Evolutionary conservation across 2,797 vertebrate species (phyloP).

Genomic region (Novumbra hubbsi): DNA sequence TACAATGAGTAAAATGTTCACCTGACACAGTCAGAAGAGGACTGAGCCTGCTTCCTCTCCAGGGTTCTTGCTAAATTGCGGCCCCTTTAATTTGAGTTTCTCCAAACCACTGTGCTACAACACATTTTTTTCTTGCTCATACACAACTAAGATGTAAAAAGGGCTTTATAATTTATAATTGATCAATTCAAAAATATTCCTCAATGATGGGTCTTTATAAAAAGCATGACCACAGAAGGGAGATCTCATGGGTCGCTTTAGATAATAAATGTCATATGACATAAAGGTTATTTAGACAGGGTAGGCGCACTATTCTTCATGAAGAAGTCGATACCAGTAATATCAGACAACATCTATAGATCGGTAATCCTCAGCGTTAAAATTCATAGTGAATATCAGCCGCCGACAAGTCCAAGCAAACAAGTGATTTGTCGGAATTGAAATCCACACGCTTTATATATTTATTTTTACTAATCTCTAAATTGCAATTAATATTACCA

Average conservation of each 20-base stretch:
- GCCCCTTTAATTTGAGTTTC: no score
- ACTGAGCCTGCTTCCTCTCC: no score
- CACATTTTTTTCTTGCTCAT: no score
- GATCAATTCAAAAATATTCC: slow-evolving; percentile 3
- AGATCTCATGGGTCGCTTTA: slow-evolving; percentile 1
- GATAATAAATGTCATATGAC: slow-evolving; percentile 15
- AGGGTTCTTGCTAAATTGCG: no score
- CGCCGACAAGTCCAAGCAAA: background rate
- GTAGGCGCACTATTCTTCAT: slow-evolving; percentile 19
- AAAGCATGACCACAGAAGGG: background rate
- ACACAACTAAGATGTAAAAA: no score
- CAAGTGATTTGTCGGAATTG: slow-evolving; percentile 24
- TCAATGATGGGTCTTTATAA: background rate
- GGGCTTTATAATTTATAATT: no score
- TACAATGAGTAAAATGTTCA: no score
- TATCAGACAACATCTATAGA: slow-evolving; percentile 27
- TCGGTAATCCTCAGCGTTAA: slow-evolving; percentile 26
- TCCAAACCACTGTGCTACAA: no score
- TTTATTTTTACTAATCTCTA: background rate
- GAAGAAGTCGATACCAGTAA: slow-evolving; percentile 29
- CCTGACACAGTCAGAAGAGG: no score
- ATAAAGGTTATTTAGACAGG: slow-evolving; percentile 15
- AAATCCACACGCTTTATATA: background rate
- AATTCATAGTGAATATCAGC: slow-evolving; percentile 34
- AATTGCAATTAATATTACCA: background rate